Conservation (phyloP, 64 coral and sea anemone species). For the Pocillopora damicornis region DNA sequence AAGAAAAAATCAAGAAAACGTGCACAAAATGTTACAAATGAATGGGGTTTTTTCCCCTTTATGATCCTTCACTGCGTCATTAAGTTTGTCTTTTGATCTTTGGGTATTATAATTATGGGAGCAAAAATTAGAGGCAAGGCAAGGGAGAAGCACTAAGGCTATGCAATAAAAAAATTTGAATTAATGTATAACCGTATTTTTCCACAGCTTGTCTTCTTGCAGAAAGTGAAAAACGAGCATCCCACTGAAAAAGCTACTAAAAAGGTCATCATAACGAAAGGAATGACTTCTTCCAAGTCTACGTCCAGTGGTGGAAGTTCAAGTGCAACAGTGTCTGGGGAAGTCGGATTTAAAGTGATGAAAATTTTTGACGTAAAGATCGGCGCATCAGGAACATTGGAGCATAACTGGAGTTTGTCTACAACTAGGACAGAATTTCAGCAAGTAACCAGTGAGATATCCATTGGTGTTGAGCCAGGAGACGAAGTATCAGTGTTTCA, state of each 20-base stretch:
- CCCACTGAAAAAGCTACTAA: background rate
- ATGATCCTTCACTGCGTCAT: too few species aligned
- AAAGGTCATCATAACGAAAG: slow-evolving; percentile 7
- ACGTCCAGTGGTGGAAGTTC: background rate
- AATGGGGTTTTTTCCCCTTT: too few species aligned
- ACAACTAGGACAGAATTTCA: background rate
- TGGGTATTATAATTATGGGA: too few species aligned
- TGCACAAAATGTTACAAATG: too few species aligned
- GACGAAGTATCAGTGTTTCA: slow-evolving; percentile 10
- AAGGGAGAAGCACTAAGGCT: too few species aligned
- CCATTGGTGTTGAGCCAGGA: background rate
- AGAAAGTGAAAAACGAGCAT: too few species aligned
- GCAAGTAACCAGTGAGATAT: background rate
- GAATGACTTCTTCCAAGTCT: background rate
- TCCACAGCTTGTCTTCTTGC: too few species aligned
- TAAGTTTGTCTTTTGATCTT: too few species aligned
- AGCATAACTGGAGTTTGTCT: background rate
- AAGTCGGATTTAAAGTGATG: background rate
- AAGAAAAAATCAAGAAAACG: background rate
- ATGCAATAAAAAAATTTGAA: too few species aligned
- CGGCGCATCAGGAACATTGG: background rate
- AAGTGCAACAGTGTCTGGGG: background rate
- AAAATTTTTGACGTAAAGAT: background rate
- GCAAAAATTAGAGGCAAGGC: too few species aligned
- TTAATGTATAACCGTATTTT: too few species aligned